Conservation (phyloP, 2,888 invertebrate genomes). For the Andrena flavipes region DNA sequence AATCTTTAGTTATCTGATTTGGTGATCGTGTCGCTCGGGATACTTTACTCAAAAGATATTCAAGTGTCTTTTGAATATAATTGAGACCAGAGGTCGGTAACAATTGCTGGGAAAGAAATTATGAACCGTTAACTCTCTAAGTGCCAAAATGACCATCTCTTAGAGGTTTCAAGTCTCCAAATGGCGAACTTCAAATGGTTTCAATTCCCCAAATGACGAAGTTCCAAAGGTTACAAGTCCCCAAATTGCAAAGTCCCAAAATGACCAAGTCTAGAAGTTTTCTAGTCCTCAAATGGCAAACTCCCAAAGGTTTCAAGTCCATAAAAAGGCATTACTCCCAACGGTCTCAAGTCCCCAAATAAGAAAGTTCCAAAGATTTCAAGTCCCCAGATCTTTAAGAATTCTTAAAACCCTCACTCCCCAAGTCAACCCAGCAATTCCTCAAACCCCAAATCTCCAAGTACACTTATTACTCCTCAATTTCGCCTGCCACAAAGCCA, state of each 20-base stretch:
- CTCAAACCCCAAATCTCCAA: not conserved
- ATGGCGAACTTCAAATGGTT: not conserved
- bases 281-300: not conserved
- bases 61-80: no score
- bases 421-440: not conserved
- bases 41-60: not conserved
- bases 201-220: not conserved
- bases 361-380: not conserved
- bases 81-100: not conserved
- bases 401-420: not conserved
- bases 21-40: not conserved
- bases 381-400: not conserved
- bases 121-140: not conserved
- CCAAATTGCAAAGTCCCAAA: not conserved
- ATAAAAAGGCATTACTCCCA: not conserved
- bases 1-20: not conserved
- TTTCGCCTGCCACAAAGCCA: constrained; percentile 3
- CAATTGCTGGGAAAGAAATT: not conserved
- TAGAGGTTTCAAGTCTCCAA: not conserved
- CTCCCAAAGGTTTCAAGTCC: not conserved
- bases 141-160: not conserved
- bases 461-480: not conserved
- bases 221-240: not conserved
- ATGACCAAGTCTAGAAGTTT: not conserved
- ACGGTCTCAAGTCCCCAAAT: not conserved